Evolutionary conservation across 2,113 vertebrate species (phyloP).

Genomic region (Clarias macrocephalus): DNA sequence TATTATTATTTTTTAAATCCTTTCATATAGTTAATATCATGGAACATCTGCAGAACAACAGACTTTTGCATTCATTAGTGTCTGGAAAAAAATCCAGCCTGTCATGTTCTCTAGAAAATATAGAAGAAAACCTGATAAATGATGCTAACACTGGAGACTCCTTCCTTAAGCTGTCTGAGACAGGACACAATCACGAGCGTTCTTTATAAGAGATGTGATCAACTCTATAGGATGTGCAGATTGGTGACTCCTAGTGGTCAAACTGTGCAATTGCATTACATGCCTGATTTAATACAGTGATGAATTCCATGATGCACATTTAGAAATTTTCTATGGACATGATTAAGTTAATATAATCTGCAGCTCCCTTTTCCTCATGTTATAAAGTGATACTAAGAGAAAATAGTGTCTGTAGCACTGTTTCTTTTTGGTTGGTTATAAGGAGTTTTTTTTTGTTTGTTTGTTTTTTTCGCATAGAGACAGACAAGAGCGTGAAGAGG

Average conservation of each 20-base stretch:
- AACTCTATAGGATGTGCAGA: not conserved
- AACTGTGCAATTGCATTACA: too few species aligned
- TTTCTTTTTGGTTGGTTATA: not conserved
- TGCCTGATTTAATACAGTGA: too few species aligned
- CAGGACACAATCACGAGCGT: not conserved
- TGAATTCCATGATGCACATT: not conserved
- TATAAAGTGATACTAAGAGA: not conserved
- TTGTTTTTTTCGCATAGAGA: constrained; percentile 62
- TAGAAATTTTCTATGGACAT: not conserved
- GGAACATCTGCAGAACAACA: not conserved
- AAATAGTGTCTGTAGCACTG: not conserved
- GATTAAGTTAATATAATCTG: not conserved
- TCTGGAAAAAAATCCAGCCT: not conserved
- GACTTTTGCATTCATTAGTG: not conserved
- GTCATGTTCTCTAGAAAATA: not conserved
- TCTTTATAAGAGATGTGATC: not conserved
- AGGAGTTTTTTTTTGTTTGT: not conserved
- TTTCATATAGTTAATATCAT: not conserved
- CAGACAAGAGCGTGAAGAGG: constrained; percentile 77
- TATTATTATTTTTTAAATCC: too few species aligned
- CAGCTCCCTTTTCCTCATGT: not conserved
- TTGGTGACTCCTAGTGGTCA: too few species aligned
- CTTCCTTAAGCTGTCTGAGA: not conserved
- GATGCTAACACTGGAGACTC: not conserved
- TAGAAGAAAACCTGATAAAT: not conserved